Percentiles rank a stretch among this genome's conserved stretches.
phyloP scores from a whole-genome alignment of 2,888 invertebrate species.

The Orthosia incerta region DNA sequence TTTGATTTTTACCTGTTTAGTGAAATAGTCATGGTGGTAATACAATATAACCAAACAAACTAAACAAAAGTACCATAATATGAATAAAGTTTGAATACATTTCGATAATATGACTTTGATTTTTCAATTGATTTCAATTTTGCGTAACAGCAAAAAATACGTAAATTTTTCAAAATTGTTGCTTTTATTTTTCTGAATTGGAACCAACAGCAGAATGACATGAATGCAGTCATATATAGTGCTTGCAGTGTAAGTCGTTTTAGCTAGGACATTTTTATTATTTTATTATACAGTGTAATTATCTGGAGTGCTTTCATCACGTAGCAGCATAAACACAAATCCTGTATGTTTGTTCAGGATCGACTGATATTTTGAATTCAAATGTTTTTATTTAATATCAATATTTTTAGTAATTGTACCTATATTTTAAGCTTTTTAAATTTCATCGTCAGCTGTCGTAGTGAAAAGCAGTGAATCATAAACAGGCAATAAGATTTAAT shows the following conservation, averaged over 20 bases:
- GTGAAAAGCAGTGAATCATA: not conserved
- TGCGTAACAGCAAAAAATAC: not conserved
- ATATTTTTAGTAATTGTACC: not conserved
- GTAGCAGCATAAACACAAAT: not conserved
- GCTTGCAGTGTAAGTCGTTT: not conserved
- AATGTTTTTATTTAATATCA: not conserved
- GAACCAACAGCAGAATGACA: not conserved
- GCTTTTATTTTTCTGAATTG: not conserved
- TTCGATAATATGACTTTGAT: not conserved
- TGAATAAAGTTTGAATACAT: not conserved
- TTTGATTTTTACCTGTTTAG: too few species aligned
- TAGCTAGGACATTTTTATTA: not conserved
- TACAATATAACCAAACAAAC: not conserved
- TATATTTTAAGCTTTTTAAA: not conserved
- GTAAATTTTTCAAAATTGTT: not conserved
- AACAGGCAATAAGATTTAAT: not conserved
- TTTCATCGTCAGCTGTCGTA: not conserved
- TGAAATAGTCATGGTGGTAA: not conserved
- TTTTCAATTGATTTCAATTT: not conserved
- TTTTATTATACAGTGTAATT: not conserved
- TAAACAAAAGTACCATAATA: not conserved
- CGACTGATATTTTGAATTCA: conserved; percentile 12
- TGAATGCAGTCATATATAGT: not conserved
- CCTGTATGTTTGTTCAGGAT: conserved; percentile 3
- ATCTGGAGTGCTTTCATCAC: not conserved